Evolutionary conservation across 2,797 vertebrate species (phyloP), one percentile per base, ranked within the genome.

Genomic region (Sebastes hopkinsi): DNA sequence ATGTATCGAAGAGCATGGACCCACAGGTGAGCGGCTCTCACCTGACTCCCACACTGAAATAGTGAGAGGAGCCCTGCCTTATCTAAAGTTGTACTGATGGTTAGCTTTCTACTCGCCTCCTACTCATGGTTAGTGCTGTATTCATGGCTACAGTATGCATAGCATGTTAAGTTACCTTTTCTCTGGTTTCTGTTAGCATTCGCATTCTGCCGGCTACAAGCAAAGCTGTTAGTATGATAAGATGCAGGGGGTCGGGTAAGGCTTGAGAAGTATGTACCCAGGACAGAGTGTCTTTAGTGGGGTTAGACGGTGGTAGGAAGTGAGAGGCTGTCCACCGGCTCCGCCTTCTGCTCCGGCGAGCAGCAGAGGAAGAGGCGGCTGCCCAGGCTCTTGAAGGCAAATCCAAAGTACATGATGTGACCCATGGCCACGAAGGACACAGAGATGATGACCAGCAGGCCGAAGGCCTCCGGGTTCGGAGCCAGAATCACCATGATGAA

Each of bases 401-500:
- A 99, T 78, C 95, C 94, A 92, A 99, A 98, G 95, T 99, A 99
- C 98, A 99, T 99, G 55, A 96, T 76, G 88, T 99, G 99, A 56
- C 98, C 99, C 96, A 98, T 97, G 58, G 97, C 97, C 83, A 99
- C 98, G 30, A 99, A 99, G 85, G 97, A 97, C 78, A 99, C 98
- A 0, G 99, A 99, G 95, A 99, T 98, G 84, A 99, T 95, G 85
- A 99, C 98, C 22, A 99, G 94, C 88, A 99, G 94, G 7, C 99
- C 99, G 14, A 99, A 99, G 79, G 98, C 97, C 93, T 99, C 98
- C 0, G 96, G 97, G 83, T 99, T 99, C 1, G 99, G 98, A 11
- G 98, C 98, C 93, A 99, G 93, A 90, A 99, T 99, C 89, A 99
- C 99, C 98, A 99, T 99, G 95, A 99, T 97, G 95, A 99, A 99